Percentiles rank a stretch among this genome's conserved stretches.
These are phyloP conservation scores for Benthochromis sp. DNA, from an alignment of 2,113 vertebrate species.

Conservation along the genomic window DNA sequence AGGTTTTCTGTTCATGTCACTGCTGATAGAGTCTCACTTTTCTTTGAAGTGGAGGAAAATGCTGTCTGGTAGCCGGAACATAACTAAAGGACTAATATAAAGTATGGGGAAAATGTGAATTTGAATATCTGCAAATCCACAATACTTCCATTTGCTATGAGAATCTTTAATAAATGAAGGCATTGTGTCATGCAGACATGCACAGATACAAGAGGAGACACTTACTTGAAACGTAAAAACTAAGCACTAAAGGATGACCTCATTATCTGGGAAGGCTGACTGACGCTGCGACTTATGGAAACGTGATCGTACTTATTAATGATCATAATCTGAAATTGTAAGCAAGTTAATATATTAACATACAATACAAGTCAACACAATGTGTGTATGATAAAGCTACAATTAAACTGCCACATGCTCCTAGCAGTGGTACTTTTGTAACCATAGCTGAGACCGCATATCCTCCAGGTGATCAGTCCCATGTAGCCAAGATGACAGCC, in stretches of 20 bases:
- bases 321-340: neutral
- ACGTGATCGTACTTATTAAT: neutral
- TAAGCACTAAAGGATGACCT: neutral
- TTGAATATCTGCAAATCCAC: neutral
- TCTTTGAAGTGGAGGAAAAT: neutral
- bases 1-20: neutral
- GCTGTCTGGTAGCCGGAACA: neutral
- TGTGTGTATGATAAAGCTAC: neutral
- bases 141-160: neutral
- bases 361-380: neutral
- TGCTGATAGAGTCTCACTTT: neutral
- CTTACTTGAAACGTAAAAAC: neutral
- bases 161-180: neutral
- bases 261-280: neutral
- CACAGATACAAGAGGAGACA: neutral
- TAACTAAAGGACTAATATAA: neutral
- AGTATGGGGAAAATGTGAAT: neutral
- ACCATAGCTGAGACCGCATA: neutral
- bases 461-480: neutral
- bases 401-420: fast-evolving
- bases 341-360: neutral
- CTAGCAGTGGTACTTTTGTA: neutral
- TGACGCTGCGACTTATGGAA: neutral
- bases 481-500: neutral
- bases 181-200: neutral